Evolutionary conservation across 92 coral and sea anemone genomes (phyloP).

Genomic region (Epizoanthus scotinus): DNA sequence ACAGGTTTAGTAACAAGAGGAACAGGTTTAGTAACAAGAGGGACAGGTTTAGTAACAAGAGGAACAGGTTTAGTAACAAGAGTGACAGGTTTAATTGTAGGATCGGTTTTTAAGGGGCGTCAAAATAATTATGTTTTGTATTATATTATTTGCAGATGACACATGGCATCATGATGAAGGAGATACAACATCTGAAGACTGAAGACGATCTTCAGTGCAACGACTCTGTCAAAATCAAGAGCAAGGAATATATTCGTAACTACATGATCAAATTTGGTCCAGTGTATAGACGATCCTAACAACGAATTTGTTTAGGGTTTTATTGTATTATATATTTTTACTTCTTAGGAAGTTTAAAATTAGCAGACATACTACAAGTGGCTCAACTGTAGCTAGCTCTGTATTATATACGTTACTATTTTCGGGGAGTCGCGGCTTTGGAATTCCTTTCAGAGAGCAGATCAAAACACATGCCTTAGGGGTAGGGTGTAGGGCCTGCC

Average conservation of each 20-base stretch:
- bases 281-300: conserved; percentile 80
- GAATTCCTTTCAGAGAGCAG: neutral
- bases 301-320: conserved; percentile 28
- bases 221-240: conserved; percentile 96
- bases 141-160: conserved; percentile 67
- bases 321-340: conserved; percentile 45
- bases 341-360: conserved; percentile 39
- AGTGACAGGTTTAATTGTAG: no score
- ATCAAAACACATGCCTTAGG: no score
- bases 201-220: conserved; percentile 85
- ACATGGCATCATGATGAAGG: conserved; percentile 93
- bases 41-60: no score
- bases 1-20: no score
- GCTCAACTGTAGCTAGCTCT: conserved; percentile 21
- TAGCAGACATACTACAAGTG: neutral
- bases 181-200: conserved; percentile 75
- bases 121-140: neutral
- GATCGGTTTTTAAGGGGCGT: neutral
- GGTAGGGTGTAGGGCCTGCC: no score
- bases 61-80: no score
- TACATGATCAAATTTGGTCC: conserved; percentile 93
- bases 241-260: conserved; percentile 87
- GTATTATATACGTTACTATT: neutral
- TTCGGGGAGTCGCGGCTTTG: neutral
- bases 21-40: no score